A percentile compares a stretch with the other conserved stretches of the same genome.
These are phyloP conservation scores for Scomber scombrus DNA, from an alignment of 2,113 vertebrate species.

Conservation along the genomic window DNA sequence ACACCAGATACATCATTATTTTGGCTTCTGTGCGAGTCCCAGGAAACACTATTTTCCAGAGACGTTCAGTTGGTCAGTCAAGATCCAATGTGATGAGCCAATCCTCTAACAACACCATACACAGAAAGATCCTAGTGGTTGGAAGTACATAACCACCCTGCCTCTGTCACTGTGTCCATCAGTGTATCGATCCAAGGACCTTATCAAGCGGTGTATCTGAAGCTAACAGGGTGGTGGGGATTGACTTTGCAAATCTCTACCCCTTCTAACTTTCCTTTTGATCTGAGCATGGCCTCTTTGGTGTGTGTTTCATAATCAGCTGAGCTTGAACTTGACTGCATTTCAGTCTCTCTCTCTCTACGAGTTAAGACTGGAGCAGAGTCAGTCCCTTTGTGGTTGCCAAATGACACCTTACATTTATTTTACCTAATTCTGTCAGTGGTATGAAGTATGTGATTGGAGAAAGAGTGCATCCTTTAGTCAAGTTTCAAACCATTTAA, in stretches of 20 bases:
- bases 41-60: constrained; percentile 1
- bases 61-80: constrained; percentile 18
- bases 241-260: constrained; percentile 72
- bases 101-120: constrained; percentile 22
- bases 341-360: constrained; percentile 11
- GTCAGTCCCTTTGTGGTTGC: constrained; percentile 21
- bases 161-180: constrained; percentile 61
- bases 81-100: constrained; percentile 4
- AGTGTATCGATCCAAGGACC: constrained; percentile 64
- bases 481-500: constrained; percentile 57
- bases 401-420: constrained; percentile 29
- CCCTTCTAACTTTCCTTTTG: constrained; percentile 58
- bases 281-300: constrained; percentile 50
- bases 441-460: constrained; percentile 12
- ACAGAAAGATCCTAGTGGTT: constrained; percentile 40
- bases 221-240: constrained; percentile 61
- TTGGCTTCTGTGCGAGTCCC: not conserved
- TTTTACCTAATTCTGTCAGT: constrained; percentile 52
- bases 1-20: not conserved
- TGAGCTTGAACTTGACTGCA: constrained; percentile 33
- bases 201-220: constrained; percentile 73
- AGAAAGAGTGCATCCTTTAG: constrained; percentile 33
- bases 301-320: constrained; percentile 50
- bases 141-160: constrained; percentile 38
- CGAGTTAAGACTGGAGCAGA: constrained; percentile 24